Conservation (phyloP, 2,888 invertebrate genomes). For the Clusia tigrina region DNA sequence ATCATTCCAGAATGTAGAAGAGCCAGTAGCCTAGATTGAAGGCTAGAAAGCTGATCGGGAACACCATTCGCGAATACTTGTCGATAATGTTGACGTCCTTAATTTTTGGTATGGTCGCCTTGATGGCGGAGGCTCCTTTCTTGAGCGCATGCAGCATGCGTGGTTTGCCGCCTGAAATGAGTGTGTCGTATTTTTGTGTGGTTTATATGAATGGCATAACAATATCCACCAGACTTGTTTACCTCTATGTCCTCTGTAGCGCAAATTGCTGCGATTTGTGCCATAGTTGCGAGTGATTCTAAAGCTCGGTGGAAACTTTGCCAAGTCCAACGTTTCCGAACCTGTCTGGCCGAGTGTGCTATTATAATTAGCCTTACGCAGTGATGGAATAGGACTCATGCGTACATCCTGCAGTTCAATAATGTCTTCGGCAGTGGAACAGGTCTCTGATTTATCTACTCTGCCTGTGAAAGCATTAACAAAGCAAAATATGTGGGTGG, state of each 20-base stretch:
- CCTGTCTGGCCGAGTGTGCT: conserved; percentile 69
- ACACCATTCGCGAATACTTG: conserved; percentile 94
- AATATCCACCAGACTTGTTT: too few species aligned
- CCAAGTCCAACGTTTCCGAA: conserved; percentile 69
- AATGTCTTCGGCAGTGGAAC: conserved; percentile 74
- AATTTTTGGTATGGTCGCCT: conserved; percentile 92
- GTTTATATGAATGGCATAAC: background rate
- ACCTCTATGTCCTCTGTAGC: conserved; percentile 68
- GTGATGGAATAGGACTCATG: conserved; percentile 84
- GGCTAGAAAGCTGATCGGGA: conserved; percentile 93
- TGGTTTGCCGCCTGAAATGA: conserved; percentile 59
- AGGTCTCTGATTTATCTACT: conserved; percentile 62
- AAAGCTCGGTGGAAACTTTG: conserved; percentile 78
- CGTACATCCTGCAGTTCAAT: conserved; percentile 89
- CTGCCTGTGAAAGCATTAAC: conserved; percentile 46
- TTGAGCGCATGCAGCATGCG: conserved; percentile 83
- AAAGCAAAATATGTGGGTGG: too few species aligned
- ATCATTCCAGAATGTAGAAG: conserved; percentile 82
- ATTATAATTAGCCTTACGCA: conserved; percentile 74
- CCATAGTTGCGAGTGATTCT: conserved; percentile 74
- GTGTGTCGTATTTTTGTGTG: too few species aligned
- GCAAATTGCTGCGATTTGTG: conserved; percentile 69
- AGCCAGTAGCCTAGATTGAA: conserved; percentile 97
- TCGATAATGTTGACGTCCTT: conserved; percentile 98
- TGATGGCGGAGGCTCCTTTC: conserved; percentile 84